phyloP scores from a whole-genome alignment of 1,140 invertebrate species.

The Metopolophium dirhodum region DNA sequence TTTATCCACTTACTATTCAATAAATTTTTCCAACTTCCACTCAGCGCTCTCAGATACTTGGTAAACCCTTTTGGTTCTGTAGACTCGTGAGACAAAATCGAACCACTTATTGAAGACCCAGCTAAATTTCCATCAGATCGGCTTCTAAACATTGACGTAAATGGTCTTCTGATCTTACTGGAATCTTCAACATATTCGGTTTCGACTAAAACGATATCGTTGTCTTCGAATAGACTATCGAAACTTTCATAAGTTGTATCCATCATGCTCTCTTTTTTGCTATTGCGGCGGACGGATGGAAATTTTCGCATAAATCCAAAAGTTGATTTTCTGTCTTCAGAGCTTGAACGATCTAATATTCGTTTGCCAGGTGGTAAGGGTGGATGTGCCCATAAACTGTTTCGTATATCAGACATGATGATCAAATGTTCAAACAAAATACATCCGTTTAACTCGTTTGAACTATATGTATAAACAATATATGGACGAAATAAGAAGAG shows the following conservation, averaged over 20 bases:
- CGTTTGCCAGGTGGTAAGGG: slow-evolving; percentile 47
- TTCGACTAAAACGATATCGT: slow-evolving; percentile 23
- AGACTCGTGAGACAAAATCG: background rate
- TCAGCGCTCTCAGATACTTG: slow-evolving; percentile 57
- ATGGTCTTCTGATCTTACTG: background rate
- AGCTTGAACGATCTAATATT: background rate
- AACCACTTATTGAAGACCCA: background rate
- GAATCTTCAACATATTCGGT: slow-evolving; percentile 32
- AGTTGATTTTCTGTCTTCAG: slow-evolving; percentile 8
- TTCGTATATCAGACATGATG: background rate
- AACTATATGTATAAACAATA: slow-evolving; percentile 22
- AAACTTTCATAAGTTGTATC: slow-evolving; percentile 50
- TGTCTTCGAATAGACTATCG: slow-evolving; percentile 41
- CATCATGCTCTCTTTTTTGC: slow-evolving; percentile 12
- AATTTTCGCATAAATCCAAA: slow-evolving; percentile 43
- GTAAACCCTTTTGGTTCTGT: slow-evolving; percentile 34
- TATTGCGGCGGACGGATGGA: slow-evolving; percentile 38
- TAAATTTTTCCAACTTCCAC: slow-evolving; percentile 66
- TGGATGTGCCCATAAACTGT: slow-evolving; percentile 41
- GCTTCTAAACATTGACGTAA: slow-evolving; percentile 39
- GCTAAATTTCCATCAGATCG: slow-evolving; percentile 43
- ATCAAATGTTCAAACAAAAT: background rate
- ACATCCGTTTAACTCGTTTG: slow-evolving; percentile 21
- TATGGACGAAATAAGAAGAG: background rate
- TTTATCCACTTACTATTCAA: slow-evolving; percentile 64